Evolutionary conservation across 2,888 invertebrate genomes (phyloP), one percentile per base, ranked within the genome.

Genomic region (Pristionchus maxplancki): DNA sequence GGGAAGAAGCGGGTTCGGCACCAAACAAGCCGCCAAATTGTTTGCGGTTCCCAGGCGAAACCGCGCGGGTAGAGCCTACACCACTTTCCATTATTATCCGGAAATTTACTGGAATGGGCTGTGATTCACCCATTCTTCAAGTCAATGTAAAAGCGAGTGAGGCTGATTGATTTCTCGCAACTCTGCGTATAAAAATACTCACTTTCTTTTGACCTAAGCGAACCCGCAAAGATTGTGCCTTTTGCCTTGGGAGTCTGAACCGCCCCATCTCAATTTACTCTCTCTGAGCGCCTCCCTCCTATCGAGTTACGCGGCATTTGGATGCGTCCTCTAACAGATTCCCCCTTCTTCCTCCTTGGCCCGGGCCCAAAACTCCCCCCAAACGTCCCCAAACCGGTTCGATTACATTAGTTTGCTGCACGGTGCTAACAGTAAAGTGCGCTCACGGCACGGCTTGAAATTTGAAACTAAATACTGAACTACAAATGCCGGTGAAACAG

Each of bases 241-340:
- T 44, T 11, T 44, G 8, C 44, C 44, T 44, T 44, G 44, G 6
- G 8, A 44, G 9, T 3, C 31, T 31, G 64, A 64, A 64, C 64
- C 13, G 64, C 71, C 37, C 17, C 71, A 37, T 71, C 71, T 71
- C 71, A 71, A 37, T 71, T 71, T 71, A 71, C 71, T 71, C 37
- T 15, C 62, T 31, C 20, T 15, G 71, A 71, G 71, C 17, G 28
- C 24, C 78, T 20, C 24, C 78, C 37, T 40, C 11, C 37, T 74
- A 78, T 78, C 78, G 28, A 78, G 48, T 78, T 78, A 78, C 78
- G 40, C 44, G 28, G n/a, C 78, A 78, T 78, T 78, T 78, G 78
- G 44, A 40, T n/a, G 4, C 31, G 15, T 67, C 67, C 31, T 6
- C 37, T 74, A 40, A 74, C 71, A 37, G 58, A 74, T 74, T 74